Percentiles rank a stretch among this genome's conserved stretches.
phyloP scores from a whole-genome alignment of 2,113 vertebrate species.

The Fregata magnificens region DNA sequence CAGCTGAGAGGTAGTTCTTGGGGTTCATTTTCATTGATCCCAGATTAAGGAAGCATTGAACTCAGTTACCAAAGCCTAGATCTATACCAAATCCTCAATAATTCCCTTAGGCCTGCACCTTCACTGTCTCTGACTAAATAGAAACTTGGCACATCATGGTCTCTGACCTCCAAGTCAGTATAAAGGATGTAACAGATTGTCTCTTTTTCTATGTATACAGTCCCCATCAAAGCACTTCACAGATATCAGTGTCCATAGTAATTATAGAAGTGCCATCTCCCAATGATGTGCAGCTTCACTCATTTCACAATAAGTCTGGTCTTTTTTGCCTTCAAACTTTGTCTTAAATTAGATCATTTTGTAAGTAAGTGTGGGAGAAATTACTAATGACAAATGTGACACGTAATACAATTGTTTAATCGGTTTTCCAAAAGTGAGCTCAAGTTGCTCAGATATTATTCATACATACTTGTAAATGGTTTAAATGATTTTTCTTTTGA shows the following conservation, averaged over 20 bases:
- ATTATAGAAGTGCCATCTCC: background rate
- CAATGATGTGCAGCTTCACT: background rate
- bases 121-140: background rate
- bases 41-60: background rate
- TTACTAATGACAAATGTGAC: background rate
- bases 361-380: background rate
- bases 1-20: background rate
- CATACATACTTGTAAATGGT: background rate
- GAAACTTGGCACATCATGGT: background rate
- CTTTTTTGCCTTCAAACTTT: background rate
- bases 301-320: background rate
- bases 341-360: background rate
- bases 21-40: background rate
- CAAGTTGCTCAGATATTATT: background rate
- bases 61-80: background rate
- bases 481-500: background rate
- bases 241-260: background rate
- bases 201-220: background rate
- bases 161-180: background rate
- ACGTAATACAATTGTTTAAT: background rate
- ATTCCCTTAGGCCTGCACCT: background rate
- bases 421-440: background rate
- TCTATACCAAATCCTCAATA: background rate
- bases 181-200: background rate
- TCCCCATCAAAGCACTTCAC: background rate